phyloP scores from a whole-genome alignment of 2,888 invertebrate species.

The Coleophora flavipennella region DNA sequence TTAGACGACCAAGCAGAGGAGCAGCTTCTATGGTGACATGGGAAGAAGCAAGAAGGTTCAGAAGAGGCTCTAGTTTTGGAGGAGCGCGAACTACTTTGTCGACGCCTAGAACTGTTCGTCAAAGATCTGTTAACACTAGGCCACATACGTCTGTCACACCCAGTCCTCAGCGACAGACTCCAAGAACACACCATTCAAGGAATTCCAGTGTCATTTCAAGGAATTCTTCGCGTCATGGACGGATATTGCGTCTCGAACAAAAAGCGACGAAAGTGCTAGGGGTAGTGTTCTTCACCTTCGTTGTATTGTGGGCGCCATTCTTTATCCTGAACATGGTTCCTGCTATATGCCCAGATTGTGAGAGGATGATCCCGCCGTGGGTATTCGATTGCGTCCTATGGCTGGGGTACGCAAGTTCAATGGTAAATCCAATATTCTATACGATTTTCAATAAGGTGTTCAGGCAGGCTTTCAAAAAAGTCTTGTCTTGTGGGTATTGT shows the following conservation, averaged over 20 bases:
- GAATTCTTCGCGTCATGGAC: constrained; percentile 86
- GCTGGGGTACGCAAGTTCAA: constrained; percentile 94
- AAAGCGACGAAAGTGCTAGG: constrained; percentile 97
- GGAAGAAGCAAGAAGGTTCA: constrained; percentile 76
- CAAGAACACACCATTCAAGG: constrained; percentile 81
- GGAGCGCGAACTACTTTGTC: constrained; percentile 75
- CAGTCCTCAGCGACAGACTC: constrained; percentile 62
- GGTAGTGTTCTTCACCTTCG: constrained; percentile 95
- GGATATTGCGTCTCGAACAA: constrained; percentile 90
- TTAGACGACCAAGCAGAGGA: constrained; percentile 69
- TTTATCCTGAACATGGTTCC: constrained; percentile 91
- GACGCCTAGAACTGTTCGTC: constrained; percentile 59
- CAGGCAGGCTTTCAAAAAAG: constrained; percentile 90
- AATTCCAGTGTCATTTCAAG: constrained; percentile 87
- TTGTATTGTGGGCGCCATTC: constrained; percentile 96
- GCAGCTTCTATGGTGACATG: constrained; percentile 86
- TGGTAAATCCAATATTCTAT: constrained; percentile 96
- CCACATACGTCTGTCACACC: constrained; percentile 43
- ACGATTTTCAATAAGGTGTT: constrained; percentile 97
- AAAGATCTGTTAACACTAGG: constrained; percentile 43
- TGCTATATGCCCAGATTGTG: constrained; percentile 86
- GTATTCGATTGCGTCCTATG: constrained; percentile 91
- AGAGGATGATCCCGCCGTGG: constrained; percentile 81
- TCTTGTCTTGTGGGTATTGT: constrained; percentile 83
- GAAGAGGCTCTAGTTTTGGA: constrained; percentile 81